Evolutionary conservation across 2,113 vertebrate genomes (phyloP), one percentile per base, ranked within the genome.

Genomic region (Cinclus mexicanus): DNA sequence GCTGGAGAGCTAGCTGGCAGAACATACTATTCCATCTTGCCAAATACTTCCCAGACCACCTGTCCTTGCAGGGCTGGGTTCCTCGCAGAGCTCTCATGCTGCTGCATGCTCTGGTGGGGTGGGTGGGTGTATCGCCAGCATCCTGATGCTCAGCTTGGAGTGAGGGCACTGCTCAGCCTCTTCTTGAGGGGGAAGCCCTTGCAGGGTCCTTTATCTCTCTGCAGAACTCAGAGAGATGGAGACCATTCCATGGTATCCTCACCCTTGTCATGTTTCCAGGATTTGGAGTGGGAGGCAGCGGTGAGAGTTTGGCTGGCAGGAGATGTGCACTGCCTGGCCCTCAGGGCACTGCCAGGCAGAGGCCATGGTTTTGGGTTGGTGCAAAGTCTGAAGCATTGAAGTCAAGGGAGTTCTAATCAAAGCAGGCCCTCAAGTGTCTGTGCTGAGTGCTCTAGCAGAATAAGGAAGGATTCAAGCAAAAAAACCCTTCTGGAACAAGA

Each of bases 1-100:
- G 75, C 33, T 85, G 75, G 75, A 90, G 76, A 90, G 55, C 59
- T 85, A 78, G 61, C 57, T 97, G 88, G 88, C 88, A 92, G 88
- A 81, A 86, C 88, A 65, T 3, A 3, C 63, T 67, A 79, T 83
- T 93, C 92, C 50, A 53, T 85, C 46, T 91, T 91, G 85, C 79
- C 90, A 93, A 80, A 86, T 7, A 25, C 55, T 95, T 93, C 80
- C 67, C 5, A 2, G 57, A 57, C 83, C 85, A 94, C 94, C 88
- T 94, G 82, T 57, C 70, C 85, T 61, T 3, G 2, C 46, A 90
- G 75, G 63, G n/a, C 46, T 81, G 47, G 37, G 42, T 3, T 90
- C 64, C 20, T 7, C 0, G 0, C 50, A 69, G 83, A 67, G 42
- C 53, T 84, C 49, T 55, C 65, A 33, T 3, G 9, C 29, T 72